Evolutionary conservation across 1,140 invertebrate species (phyloP).

Genomic region (Chrysomallon squamiferum): DNA sequence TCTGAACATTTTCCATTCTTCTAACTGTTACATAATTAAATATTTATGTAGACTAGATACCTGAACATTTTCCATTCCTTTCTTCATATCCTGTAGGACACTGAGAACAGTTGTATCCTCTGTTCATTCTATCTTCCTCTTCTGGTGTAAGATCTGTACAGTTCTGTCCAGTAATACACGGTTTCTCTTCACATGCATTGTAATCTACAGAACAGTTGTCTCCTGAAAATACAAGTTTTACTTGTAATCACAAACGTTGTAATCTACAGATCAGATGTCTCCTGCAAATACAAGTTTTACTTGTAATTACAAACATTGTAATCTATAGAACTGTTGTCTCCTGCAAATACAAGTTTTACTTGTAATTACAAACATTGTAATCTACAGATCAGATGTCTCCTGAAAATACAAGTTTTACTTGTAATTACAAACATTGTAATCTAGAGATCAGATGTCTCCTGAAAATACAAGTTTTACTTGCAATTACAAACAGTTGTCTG

Average conservation of each 20-base stretch:
- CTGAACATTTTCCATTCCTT: background rate
- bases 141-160: background rate
- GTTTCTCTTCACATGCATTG: background rate
- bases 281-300: background rate
- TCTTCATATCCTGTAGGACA: background rate
- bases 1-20: background rate
- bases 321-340: background rate
- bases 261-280: no score
- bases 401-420: background rate
- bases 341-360: background rate
- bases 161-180: background rate
- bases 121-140: background rate
- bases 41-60: background rate
- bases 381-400: background rate
- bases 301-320: background rate
- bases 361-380: background rate
- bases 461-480: no score
- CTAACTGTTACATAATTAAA: background rate
- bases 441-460: no score
- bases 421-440: no score
- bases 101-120: background rate
- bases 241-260: background rate
- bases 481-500: no score
- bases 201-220: background rate
- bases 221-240: background rate